Base-by-base conservation (phyloP, 2,113 vertebrate genomes). In the Micronisus gabar region DNA sequence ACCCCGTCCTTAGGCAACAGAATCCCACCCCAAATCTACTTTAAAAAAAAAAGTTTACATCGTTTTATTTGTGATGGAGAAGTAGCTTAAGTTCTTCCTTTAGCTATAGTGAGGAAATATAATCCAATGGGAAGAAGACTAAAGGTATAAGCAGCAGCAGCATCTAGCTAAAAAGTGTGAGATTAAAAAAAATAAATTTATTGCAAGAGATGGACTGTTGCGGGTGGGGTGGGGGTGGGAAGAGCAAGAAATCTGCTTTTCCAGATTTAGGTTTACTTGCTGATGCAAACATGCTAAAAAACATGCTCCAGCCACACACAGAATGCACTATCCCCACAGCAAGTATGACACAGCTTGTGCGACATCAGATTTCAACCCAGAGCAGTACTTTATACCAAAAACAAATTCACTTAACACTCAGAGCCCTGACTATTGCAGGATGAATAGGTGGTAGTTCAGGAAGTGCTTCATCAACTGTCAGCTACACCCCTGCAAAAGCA, bases 211-310 rank as follows among this genome's bases (percentile, higher is more conserved):
- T 11, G 1, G 29, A 59, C 40, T 43, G 32, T 22, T 81, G 55
- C 11, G 13, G 27, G 27, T 14, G 10, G 0, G 4, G 4, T 17
- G 17, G 43, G 45, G 5, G 11, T 5, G 6, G 5, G 45, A 19
- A 45, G 22, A 3, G 19, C 21, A 36, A 19, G 29, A 63, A 61
- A 85, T 38, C 15, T 5, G 20, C 13, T 72, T 50, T 89, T 76
- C 47, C 58, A 88, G n/a, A 48, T 53, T 50, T 13, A 56, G 14
- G 22, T 90, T 81, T 90, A 82, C 74, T 72, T 68, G n/a, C 36
- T 56, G 81, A 87, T 59, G 34, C 32, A 67, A 90, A 81, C n/a
- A 58, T 15, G 19, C 16, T 47, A 43, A 58, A 92, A 79, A 4
- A 4, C 40, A 29, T 2, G 19, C 41, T 76, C 27, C 48, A 58